Evolutionary conservation across 2,797 vertebrate species (phyloP), one percentile per base, ranked within the genome.

Genomic region (Tamandua tetradactyla): DNA sequence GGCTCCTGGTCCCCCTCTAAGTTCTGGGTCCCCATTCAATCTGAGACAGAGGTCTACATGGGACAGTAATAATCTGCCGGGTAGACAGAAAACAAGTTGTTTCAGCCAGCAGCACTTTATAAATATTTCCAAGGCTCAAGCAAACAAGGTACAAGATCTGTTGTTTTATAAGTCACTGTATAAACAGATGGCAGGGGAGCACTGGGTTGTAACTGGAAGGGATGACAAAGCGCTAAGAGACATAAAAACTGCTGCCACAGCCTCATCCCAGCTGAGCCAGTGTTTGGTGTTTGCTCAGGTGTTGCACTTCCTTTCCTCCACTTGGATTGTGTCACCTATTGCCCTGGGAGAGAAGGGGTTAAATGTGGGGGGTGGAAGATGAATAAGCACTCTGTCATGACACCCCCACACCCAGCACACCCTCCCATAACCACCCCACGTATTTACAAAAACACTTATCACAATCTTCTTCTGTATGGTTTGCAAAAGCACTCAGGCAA

Each of bases 281-380:
- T 6, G n/a, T 32, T 57, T 59, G 4, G 14, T 97, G 94, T 97
- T 97, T 96, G 90, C 93, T 94, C 97, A 97, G 96, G 90, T 96
- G 96, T 9, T 52, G 92, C n/a, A 47, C 68, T 88, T 84, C 76
- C 94, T 89, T 81, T 4, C 11, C 37, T 30, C 18, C 44, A 59
- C n/a, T 4, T 0, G 0, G 87, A 71, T 47, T 74, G n/a, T 13
- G 8, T 81, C 72, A 71, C 59, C n/a, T 42, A 32, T 55, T 78
- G 83, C 57, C 61, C 81, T 15, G 32, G 91, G 57, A 72, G 11
- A 69, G n/a, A 87, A 91, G 44, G 68, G 84, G 93, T 95, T 97
- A 96, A 55, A 93, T 32, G 30, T 27, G 40, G 80, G 59, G n/a
- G 80, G 15, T 37, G 61, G 75, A 75, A 80, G 59, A 35, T 55